Conservation (phyloP, 2,888 invertebrate genomes). For the Pheosia tremula region DNA sequence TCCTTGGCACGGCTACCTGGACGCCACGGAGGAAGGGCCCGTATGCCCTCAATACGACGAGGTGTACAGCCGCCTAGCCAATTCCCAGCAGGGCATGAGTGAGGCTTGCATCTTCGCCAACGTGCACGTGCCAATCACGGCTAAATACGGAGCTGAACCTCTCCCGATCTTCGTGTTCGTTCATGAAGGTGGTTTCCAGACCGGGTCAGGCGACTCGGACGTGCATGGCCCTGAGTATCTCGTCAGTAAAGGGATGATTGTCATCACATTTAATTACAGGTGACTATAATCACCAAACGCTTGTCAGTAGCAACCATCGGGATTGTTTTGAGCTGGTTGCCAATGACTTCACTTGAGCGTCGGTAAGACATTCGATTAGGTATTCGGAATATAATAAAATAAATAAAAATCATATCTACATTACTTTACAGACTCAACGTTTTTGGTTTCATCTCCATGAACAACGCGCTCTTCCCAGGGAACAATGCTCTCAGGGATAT, state of each 20-base stretch:
- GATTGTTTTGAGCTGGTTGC: too few species aligned
- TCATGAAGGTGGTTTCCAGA: slow-evolving; percentile 64
- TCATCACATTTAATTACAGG: slow-evolving; percentile 48
- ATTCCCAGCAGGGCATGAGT: slow-evolving; percentile 37
- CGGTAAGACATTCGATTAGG: too few species aligned
- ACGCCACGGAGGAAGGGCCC: slow-evolving; percentile 63
- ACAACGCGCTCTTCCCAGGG: slow-evolving; percentile 57
- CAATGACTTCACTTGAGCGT: too few species aligned
- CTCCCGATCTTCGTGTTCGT: slow-evolving; percentile 64
- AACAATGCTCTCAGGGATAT: slow-evolving; percentile 66
- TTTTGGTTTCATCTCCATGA: slow-evolving; percentile 66
- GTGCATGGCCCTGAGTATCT: slow-evolving; percentile 44
- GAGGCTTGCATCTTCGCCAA: slow-evolving; percentile 64
- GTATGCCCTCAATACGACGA: slow-evolving; percentile 84
- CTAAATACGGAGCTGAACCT: too few species aligned
- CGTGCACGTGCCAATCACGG: slow-evolving; percentile 51
- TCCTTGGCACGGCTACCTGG: background rate
- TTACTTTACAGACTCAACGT: slow-evolving; percentile 51
- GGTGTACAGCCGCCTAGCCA: slow-evolving; percentile 47
- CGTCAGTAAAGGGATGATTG: slow-evolving; percentile 35
- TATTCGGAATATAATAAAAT: background rate
- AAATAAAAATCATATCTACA: too few species aligned
- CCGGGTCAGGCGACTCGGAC: slow-evolving; percentile 39
- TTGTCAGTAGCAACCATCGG: too few species aligned
- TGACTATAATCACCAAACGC: slow-evolving; percentile 8